These are phyloP conservation scores for Cosmorhoe ocellata DNA, from an alignment of 2,888 invertebrate species.

Conservation along the genomic window DNA sequence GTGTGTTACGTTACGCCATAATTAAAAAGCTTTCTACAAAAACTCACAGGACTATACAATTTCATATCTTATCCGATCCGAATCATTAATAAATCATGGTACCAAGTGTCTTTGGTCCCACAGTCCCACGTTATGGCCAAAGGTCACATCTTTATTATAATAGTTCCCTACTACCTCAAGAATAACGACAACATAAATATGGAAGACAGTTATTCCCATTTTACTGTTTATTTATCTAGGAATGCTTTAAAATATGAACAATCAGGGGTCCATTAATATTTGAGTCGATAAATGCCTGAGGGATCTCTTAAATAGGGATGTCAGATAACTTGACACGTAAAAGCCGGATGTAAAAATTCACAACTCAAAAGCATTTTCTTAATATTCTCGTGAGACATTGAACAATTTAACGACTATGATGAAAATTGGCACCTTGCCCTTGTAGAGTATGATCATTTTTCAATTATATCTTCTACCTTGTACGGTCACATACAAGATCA, in stretches of 20 bases:
- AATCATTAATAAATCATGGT: constrained; percentile 14
- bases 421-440: no score
- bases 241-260: constrained; percentile 26
- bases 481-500: no score
- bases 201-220: constrained; percentile 15
- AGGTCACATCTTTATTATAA: constrained; percentile 14
- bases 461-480: no score
- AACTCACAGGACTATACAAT: neutral
- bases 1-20: no score
- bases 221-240: constrained; percentile 26
- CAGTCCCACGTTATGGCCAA: constrained; percentile 6
- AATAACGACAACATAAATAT: constrained; percentile 18
- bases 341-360: constrained; percentile 7
- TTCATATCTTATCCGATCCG: constrained; percentile 1
- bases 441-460: no score
- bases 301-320: neutral
- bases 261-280: constrained; percentile 18
- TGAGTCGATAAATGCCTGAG: constrained; percentile 12
- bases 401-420: no score
- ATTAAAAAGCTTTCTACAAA: neutral
- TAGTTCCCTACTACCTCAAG: neutral
- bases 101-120: constrained; percentile 8
- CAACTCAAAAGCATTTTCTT: no score
- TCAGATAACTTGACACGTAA: neutral
- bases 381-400: no score